Conservation (phyloP, 2,888 invertebrate species). For the Rhyacophila evoluta region DNA sequence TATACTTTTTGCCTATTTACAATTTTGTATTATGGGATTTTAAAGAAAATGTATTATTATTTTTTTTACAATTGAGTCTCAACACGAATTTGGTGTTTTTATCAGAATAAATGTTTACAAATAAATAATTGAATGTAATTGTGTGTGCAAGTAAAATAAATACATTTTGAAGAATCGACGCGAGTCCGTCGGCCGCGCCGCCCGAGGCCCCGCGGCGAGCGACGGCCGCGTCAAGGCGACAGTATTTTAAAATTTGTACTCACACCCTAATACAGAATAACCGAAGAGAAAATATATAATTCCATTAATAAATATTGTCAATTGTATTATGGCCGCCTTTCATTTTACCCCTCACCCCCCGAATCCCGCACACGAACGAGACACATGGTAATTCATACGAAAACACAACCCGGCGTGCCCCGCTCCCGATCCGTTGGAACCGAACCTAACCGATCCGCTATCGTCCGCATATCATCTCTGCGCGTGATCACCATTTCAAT, state of each 20-base stretch:
- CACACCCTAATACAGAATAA: conserved; percentile 71
- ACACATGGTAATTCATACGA: not conserved
- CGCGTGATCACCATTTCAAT: conserved; percentile 26
- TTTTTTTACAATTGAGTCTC: conserved; percentile 55
- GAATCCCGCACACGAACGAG: not conserved
- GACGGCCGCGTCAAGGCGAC: conserved; percentile 45
- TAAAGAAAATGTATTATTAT: conserved; percentile 53
- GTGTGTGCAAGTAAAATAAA: conserved; percentile 55
- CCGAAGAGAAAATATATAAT: conserved; percentile 69
- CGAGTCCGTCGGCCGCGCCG: conserved; percentile 68
- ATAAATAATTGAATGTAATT: conserved; percentile 55
- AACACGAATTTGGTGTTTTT: conserved; percentile 55
- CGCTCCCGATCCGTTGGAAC: not conserved
- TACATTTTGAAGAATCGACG: conserved; percentile 56
- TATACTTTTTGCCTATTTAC: conserved; percentile 54
- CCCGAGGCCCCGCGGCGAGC: conserved; percentile 31
- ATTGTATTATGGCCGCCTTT: conserved; percentile 61
- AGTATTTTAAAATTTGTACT: conserved; percentile 70
- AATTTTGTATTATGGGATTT: conserved; percentile 54
- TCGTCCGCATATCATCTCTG: conserved; percentile 20
- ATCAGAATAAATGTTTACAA: conserved; percentile 55
- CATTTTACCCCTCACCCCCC: conserved; percentile 11
- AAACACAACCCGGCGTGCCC: not conserved
- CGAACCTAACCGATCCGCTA: conserved; percentile 21
- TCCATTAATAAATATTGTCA: conserved; percentile 74